A percentile compares a stretch with the other conserved stretches of the same genome.
phyloP scores from a whole-genome alignment of 1,140 invertebrate species.

The Tetragnatha versicolor region DNA sequence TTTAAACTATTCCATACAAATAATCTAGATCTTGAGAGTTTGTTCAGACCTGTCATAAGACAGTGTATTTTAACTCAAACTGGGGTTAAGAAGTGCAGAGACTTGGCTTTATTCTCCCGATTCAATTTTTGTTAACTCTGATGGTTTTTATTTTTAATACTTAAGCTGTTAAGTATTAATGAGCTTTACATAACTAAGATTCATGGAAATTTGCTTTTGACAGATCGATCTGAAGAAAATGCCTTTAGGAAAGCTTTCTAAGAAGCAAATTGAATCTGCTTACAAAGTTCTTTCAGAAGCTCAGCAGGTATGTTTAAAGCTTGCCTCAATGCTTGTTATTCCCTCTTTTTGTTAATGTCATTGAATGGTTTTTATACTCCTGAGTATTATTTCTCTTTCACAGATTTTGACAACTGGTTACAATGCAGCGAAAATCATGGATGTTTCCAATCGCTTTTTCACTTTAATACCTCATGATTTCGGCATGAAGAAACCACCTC shows the following conservation, averaged over 20 bases:
- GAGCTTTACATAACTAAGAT: no score
- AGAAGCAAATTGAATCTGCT: constrained; percentile 86
- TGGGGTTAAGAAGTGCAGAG: no score
- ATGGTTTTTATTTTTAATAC: no score
- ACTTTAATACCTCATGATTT: constrained; percentile 95
- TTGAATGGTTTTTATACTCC: no score
- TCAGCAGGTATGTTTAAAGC: constrained; percentile 68
- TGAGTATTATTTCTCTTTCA: constrained; percentile 41
- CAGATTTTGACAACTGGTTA: constrained; percentile 63
- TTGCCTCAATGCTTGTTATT: not conserved
- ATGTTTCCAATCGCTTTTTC: constrained; percentile 90
- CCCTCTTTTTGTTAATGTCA: no score
- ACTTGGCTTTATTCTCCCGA: no score
- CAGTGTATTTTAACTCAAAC: no score
- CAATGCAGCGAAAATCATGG: constrained; percentile 73
- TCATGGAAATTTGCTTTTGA: not conserved
- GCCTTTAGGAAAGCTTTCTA: constrained; percentile 95
- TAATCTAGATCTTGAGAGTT: no score
- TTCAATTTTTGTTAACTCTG: no score
- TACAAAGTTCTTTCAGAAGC: constrained; percentile 83
- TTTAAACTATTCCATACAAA: no score
- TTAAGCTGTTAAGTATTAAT: no score
- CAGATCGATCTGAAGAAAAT: constrained; percentile 94
- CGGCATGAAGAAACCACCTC: constrained; percentile 80
- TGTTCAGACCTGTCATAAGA: no score